Conservation (phyloP, 1,140 invertebrate genomes). For the Drosophila eugracilis region DNA sequence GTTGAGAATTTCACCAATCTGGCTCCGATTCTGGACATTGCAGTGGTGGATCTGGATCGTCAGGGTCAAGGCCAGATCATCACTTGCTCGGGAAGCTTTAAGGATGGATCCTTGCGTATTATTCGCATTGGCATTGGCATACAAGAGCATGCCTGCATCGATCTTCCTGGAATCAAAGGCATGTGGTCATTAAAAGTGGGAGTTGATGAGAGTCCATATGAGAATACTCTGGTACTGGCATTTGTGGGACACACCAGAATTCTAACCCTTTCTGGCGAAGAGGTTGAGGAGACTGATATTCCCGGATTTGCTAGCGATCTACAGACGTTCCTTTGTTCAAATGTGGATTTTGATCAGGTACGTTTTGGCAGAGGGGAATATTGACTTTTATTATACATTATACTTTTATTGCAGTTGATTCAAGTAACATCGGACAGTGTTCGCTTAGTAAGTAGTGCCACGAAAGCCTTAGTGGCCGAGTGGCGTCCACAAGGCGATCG, state of each 20-base stretch:
- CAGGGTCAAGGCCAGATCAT: conserved; percentile 99
- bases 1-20: conserved; percentile 99
- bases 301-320: conserved; percentile 94
- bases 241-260: conserved; percentile 98
- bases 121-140: conserved; percentile 99
- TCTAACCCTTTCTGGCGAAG: conserved; percentile 94
- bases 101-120: conserved; percentile 98
- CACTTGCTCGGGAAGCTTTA: conserved; percentile 98
- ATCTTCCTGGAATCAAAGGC: conserved; percentile 98
- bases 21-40: conserved; percentile 99
- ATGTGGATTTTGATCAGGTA: conserved; percentile 93
- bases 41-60: conserved; percentile 97
- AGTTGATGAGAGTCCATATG: conserved; percentile 86
- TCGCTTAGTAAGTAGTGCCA: conserved; percentile 88
- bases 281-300: conserved; percentile 98
- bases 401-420: conserved; percentile 72
- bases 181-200: conserved; percentile 96
- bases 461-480: conserved; percentile 89
- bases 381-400: neutral
- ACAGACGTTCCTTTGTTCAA: conserved; percentile 97
- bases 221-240: conserved; percentile 96
- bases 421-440: conserved; percentile 91
- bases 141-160: conserved; percentile 98
- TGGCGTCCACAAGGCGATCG: conserved; percentile 92
- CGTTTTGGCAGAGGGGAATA: too few relatives aligned